Evolutionary conservation across 2,797 vertebrate species (phyloP), one percentile per base, ranked within the genome.

Genomic region (Menidia menidia): DNA sequence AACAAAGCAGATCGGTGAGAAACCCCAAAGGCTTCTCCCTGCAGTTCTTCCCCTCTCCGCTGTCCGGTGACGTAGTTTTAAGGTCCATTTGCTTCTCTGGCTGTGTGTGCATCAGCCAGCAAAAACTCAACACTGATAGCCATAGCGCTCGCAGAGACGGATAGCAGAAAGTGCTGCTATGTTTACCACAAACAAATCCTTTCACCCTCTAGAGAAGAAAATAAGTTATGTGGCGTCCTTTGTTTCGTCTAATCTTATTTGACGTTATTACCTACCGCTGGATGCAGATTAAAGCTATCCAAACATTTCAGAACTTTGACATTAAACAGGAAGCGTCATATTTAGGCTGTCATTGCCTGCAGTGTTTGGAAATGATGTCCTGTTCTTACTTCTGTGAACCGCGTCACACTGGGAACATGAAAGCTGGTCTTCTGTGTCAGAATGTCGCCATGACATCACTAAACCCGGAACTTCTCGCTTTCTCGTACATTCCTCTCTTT

Each of bases 41-140:
- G 31, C 15, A 1, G 52, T 41, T 56, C 51, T 30, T 13, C 55
- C 12, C 8, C 35, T 33, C 45, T 67, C 44, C 41, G 68, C 67
- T 8, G 14, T 51, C 64, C 60, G 31, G 32, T 14, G 63, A 43
- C 31, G 56, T 48, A 54, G 43, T 59, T 65, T 55, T 79, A 64
- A 45, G 64, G 61, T 76, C 75, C 54, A 69, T 81, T 62, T 30
- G 32, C 56, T 63, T 43, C 39, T 2, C 52, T 80, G 33, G 11
- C 68, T 60, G 65, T 65, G 55, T 25, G 50, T 77, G 57, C 75
- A 76, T 64, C 70, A 76, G 58, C 62, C 48, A 18, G 45, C 6
- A 60, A 54, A 73, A 68, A 62, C 75, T 75, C 64, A 77, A 63
- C 60, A 25, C 42, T 15, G 44, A 65, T 64, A 51, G 72, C 68